Evolutionary conservation across 2,888 invertebrate species (phyloP), one percentile per base, ranked within the genome.

Genomic region (Molorchus minor): DNA sequence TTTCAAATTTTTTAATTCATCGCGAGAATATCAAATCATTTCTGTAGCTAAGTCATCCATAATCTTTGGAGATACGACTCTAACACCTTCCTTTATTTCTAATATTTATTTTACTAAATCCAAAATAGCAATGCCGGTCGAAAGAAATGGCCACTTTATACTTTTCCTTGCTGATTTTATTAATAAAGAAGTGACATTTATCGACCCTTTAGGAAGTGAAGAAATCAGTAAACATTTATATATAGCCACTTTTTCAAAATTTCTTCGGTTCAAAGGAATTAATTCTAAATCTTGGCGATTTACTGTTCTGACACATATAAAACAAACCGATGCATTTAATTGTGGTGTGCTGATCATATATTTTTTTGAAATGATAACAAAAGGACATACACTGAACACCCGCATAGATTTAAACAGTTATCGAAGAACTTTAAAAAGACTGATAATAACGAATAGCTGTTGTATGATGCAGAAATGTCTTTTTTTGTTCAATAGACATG

Each of bases 291-390:
- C 13, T 35, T 3, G 35, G 12, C 1, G 1, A 12, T 35, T n/a
- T 35, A 35, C 35, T 3, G 35, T 47, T 17, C 15, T n/a, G 17
- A 17, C 19, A 15, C 15, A 33, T 29, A 33, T 10, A 47, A 33
- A 33, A 47, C 47, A 47, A 46, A 16, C 2, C n/a, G 46, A 33
- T 29, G 12, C 25, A 12, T 46, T 16, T 30, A 46, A 46, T 17
- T 33, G 35, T 47, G 47, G 47, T 8, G 20, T 19, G 3, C 19
- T 47, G 15, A 17, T 47, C 16, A 47, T 47, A 16, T 47, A 35
- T 46, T 35, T 47, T 30, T 47, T 47, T 16, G n/a, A 12, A 10
- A 47, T 17, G 33, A 1, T 47, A 13, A 16, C 12, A 13, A 19
- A 33, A n/a, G 30, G 1, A 16, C 33, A 47, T 17, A 25, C 10